Evolutionary conservation across 2,113 vertebrate species (phyloP).

Genomic region (Elephantulus edwardii): DNA sequence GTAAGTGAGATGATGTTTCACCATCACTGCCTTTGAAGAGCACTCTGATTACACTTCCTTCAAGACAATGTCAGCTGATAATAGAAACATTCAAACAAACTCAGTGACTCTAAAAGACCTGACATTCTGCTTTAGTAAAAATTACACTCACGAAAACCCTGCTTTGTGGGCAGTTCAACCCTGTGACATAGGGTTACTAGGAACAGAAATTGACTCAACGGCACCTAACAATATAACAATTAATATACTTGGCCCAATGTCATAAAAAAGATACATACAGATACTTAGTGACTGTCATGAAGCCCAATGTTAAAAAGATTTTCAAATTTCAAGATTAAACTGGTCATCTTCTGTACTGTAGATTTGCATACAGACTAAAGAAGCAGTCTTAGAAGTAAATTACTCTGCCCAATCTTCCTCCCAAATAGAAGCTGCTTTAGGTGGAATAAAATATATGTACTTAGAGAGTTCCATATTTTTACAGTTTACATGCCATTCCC

Average conservation of each 20-base stretch:
- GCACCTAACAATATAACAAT: not conserved
- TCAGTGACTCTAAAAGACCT: not conserved
- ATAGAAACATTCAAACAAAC: not conserved
- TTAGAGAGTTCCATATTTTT: not conserved
- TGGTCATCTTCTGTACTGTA: not conserved
- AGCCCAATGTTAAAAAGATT: not conserved
- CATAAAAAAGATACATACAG: not conserved
- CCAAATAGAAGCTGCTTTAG: slow-evolving; percentile 4
- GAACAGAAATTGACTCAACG: not conserved
- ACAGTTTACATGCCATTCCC: not conserved
- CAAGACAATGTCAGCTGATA: too few relatives aligned
- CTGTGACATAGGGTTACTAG: not conserved
- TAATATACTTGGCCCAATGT: not conserved
- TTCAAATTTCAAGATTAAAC: slow-evolving; percentile 41
- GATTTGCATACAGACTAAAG: not conserved
- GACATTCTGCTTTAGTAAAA: not conserved
- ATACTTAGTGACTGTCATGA: not conserved
- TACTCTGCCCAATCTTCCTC: not conserved
- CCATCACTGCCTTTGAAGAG: too few relatives aligned
- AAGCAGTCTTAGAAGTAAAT: not conserved
- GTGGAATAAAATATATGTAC: not conserved
- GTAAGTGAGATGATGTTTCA: too few relatives aligned
- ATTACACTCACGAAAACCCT: not conserved
- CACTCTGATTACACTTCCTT: too few relatives aligned
- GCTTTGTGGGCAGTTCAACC: not conserved